Evolutionary conservation across 2,797 vertebrate species (phyloP).

Genomic region (Rhinichthys osculus): DNA sequence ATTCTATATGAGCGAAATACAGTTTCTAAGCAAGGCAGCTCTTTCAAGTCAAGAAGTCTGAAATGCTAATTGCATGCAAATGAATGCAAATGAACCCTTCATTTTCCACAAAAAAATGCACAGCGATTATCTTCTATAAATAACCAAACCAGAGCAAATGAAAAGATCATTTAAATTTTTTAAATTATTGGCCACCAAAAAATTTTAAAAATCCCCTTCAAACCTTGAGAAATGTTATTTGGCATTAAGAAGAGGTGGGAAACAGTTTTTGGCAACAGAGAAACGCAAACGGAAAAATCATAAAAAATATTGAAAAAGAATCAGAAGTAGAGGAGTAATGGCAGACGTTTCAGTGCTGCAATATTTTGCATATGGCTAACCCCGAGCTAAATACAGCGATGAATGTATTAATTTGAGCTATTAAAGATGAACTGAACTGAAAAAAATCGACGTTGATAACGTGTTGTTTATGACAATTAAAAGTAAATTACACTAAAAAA

Average conservation of each 20-base stretch:
- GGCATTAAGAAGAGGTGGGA: not conserved
- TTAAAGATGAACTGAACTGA: no score
- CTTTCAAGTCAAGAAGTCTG: conserved; percentile 78
- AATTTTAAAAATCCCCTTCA: not conserved
- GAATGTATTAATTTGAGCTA: conserved; percentile 36
- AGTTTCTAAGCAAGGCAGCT: conserved; percentile 73
- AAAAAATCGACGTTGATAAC: no score
- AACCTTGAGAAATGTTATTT: conserved; percentile 19
- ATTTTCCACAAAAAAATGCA: conserved; percentile 61
- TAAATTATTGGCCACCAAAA: conserved; percentile 14
- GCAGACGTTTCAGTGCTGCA: not conserved
- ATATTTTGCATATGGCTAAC: conserved; percentile 26
- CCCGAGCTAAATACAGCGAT: conserved; percentile 19
- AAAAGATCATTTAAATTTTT: conserved; percentile 21
- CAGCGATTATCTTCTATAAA: conserved; percentile 50
- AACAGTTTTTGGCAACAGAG: not conserved
- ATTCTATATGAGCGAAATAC: conserved; percentile 27
- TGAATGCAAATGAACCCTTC: conserved; percentile 71
- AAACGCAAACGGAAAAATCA: not conserved
- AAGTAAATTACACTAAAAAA: no score
- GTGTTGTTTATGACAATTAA: no score
- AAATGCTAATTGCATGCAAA: conserved; percentile 80
- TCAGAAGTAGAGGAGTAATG: conserved; percentile 18
- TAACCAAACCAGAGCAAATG: conserved; percentile 44
- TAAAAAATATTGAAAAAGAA: not conserved